phyloP scores from a whole-genome alignment of 2,113 vertebrate species.

The Ariopsis seemanni region DNA sequence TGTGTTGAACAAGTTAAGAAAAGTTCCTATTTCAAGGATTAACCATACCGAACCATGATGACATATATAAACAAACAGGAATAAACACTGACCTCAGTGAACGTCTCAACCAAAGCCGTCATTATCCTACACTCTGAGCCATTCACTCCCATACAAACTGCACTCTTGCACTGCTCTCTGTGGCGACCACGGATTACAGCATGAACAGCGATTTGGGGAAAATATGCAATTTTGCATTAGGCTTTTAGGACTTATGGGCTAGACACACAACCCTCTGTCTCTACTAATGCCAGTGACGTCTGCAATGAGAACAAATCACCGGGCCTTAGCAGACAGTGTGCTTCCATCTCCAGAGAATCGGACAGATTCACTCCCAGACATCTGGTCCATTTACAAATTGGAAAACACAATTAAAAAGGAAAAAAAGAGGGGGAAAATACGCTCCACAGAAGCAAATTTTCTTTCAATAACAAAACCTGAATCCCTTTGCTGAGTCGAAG shows the following conservation, averaged over 20 bases:
- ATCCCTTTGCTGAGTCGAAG: constrained; percentile 40
- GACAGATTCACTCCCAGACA: constrained; percentile 58
- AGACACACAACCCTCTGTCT: constrained; percentile 51
- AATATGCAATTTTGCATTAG: constrained; percentile 54
- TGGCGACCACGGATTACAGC: constrained; percentile 7
- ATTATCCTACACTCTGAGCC: constrained; percentile 39
- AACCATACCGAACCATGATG: no score
- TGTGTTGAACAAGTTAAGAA: neutral
- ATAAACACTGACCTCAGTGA: constrained; percentile 19
- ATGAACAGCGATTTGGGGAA: constrained; percentile 35
- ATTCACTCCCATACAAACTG: constrained; percentile 37
- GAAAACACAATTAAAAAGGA: constrained; percentile 58
- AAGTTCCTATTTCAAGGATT: neutral
- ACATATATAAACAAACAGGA: constrained; percentile 19
- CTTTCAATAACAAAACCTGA: constrained; percentile 44
- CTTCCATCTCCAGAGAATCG: constrained; percentile 51
- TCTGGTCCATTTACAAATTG: constrained; percentile 63
- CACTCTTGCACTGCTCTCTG: constrained; percentile 13
- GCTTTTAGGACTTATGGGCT: constrained; percentile 42
- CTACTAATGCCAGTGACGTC: constrained; percentile 52
- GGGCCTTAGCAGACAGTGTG: constrained; percentile 39
- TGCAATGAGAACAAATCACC: constrained; percentile 59
- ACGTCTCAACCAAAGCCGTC: neutral
- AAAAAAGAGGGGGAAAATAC: constrained; percentile 20
- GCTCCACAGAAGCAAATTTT: constrained; percentile 28